Percentiles rank a stretch among this genome's conserved stretches.
These are phyloP conservation scores for Solen grandis DNA, from an alignment of 1,140 invertebrate species.

Conservation along the genomic window DNA sequence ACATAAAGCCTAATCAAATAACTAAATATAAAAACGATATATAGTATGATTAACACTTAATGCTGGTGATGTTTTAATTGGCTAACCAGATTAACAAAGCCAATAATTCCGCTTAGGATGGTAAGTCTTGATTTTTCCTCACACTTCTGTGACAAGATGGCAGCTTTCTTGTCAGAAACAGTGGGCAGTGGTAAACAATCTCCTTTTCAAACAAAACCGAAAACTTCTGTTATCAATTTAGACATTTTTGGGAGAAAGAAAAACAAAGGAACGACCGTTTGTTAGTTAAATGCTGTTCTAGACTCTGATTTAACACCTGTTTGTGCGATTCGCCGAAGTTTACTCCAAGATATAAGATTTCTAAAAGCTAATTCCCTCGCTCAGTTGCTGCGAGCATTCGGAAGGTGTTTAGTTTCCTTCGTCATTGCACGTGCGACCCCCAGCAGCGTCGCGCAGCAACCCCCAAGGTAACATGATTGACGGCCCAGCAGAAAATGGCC, in stretches of 20 bases:
- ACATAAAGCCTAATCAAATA: too few relatives aligned
- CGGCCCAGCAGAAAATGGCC: constrained; percentile 17
- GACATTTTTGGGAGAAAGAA: not conserved
- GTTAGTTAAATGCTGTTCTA: not conserved
- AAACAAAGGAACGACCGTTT: not conserved
- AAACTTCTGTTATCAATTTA: not conserved
- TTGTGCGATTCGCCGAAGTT: constrained; percentile 27
- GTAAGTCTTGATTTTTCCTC: too few relatives aligned
- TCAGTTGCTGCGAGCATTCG: constrained; percentile 22
- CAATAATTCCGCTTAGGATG: too few relatives aligned
- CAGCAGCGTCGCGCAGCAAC: constrained; percentile 27
- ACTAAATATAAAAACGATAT: too few relatives aligned
- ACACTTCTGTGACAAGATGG: too few relatives aligned
- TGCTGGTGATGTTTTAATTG: too few relatives aligned
- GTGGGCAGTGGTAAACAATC: too few relatives aligned
- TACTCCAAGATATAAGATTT: constrained; percentile 41
- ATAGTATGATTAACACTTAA: too few relatives aligned
- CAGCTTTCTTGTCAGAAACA: too few relatives aligned
- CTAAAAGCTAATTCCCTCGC: constrained; percentile 24
- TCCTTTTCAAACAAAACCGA: too few relatives aligned
- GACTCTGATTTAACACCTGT: constrained; percentile 44
- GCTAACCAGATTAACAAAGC: too few relatives aligned
- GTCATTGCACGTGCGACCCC: constrained; percentile 40
- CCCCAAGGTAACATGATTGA: constrained; percentile 45
- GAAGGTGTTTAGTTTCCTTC: constrained; percentile 24